phyloP scores from a whole-genome alignment of 2,113 vertebrate genomes.

The Gobius niger region DNA sequence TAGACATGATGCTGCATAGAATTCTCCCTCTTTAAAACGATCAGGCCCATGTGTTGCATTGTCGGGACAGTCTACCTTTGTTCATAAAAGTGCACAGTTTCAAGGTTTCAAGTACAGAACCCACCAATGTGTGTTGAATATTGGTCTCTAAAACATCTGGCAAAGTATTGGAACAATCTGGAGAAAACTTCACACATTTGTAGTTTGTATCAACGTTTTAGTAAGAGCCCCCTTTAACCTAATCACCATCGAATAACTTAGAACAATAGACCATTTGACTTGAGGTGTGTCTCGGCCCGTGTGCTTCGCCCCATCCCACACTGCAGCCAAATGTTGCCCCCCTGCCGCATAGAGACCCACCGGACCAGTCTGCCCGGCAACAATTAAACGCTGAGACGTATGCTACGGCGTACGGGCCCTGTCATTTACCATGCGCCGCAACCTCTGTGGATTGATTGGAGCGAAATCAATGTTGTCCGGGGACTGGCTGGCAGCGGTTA shows the following conservation, averaged over 20 bases:
- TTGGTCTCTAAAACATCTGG: too few species aligned
- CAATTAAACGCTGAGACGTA: conserved; percentile 61
- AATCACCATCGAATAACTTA: neutral
- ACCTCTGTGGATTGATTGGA: conserved; percentile 66
- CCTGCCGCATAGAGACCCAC: conserved; percentile 21
- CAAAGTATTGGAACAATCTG: too few species aligned
- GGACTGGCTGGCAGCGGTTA: conserved; percentile 66
- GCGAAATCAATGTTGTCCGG: conserved; percentile 71
- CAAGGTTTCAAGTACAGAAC: neutral
- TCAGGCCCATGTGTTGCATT: too few species aligned
- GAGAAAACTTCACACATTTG: too few species aligned
- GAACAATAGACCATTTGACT: conserved; percentile 21
- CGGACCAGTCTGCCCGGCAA: conserved; percentile 64
- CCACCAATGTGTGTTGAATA: too few species aligned
- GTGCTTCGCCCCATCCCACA: conserved; percentile 26
- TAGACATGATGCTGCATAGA: neutral
- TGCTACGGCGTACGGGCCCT: conserved; percentile 38
- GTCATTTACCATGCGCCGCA: conserved; percentile 58
- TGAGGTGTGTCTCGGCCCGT: conserved; percentile 47
- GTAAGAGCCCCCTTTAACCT: neutral
- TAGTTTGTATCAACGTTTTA: neutral
- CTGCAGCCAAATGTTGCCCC: conserved; percentile 34
- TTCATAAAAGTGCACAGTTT: neutral
- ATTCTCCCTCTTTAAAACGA: conserved; percentile 1
- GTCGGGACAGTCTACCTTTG: neutral